A percentile compares a stretch with the other conserved stretches of the same genome.
These are phyloP conservation scores for Oconnorella tubifera DNA, from an alignment of 2,888 invertebrate genomes.

Conservation along the genomic window DNA sequence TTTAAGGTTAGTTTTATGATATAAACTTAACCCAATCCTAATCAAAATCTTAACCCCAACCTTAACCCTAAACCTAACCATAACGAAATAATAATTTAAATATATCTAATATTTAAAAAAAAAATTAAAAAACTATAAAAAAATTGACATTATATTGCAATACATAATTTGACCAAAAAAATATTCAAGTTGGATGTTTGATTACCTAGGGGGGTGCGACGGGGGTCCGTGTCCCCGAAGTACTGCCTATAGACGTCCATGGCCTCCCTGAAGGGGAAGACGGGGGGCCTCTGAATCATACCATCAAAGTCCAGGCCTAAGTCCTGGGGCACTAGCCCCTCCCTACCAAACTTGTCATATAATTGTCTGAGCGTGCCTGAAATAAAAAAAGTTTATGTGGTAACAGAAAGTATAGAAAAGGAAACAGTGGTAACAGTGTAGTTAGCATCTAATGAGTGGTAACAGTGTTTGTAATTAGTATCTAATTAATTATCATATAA, in stretches of 20 bases:
- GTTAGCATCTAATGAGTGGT: no score
- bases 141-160: background rate
- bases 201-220: background rate
- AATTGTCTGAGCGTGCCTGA: background rate
- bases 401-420: background rate
- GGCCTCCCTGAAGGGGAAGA: constrained; percentile 4
- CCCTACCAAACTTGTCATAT: constrained; percentile 3
- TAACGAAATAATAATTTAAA: no score
- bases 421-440: no score
- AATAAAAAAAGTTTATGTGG: background rate
- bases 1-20: no score
- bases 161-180: background rate
- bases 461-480: no score
- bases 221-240: background rate
- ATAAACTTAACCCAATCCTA: no score
- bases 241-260: constrained; percentile 2
- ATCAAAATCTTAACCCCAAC: no score
- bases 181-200: background rate
- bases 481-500: no score
- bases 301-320: background rate
- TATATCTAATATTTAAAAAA: background rate
- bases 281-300: background rate
- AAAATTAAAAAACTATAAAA: background rate
- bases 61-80: no score
- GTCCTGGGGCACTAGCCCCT: constrained; percentile 2